Evolutionary conservation across 2,797 vertebrate genomes (phyloP).

Genomic region (Micrastur ruficollis): DNA sequence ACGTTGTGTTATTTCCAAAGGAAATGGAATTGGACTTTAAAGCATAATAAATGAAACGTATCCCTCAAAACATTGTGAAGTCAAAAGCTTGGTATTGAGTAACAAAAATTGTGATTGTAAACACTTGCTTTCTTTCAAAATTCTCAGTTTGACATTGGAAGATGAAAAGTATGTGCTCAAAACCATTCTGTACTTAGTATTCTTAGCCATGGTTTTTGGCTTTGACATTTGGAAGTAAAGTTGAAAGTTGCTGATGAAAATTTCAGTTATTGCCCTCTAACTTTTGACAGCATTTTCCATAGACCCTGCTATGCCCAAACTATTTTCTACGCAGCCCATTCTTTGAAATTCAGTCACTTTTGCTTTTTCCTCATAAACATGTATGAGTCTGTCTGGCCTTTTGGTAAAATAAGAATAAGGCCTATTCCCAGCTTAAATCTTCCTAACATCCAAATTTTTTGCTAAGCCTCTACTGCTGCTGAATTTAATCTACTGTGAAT

Average conservation of each 20-base stretch:
- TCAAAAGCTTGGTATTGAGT: neutral
- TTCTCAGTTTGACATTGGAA: neutral
- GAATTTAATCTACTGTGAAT: constrained; percentile 49
- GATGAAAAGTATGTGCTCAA: neutral
- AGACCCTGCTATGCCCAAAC: neutral
- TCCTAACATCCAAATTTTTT: constrained; percentile 47
- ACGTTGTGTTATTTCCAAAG: neutral
- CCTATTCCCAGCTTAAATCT: constrained; percentile 54
- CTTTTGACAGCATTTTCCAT: constrained; percentile 48
- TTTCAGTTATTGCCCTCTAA: constrained; percentile 58
- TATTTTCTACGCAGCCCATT: neutral
- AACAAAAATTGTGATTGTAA: neutral
- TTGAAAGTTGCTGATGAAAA: constrained; percentile 47
- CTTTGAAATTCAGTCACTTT: constrained; percentile 51
- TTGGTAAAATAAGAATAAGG: constrained; percentile 57
- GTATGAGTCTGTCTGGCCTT: constrained; percentile 51
- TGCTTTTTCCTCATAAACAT: constrained; percentile 53
- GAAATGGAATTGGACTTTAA: neutral
- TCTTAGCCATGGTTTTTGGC: neutral
- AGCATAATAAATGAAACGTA: neutral
- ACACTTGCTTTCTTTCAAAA: neutral
- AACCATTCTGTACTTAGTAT: neutral
- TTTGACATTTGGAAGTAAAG: constrained; percentile 29
- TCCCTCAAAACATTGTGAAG: neutral
- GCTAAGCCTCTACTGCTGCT: constrained; percentile 40